Base-by-base conservation (phyloP, 1,140 invertebrate species). In the Rhyzopertha dominica region DNA sequence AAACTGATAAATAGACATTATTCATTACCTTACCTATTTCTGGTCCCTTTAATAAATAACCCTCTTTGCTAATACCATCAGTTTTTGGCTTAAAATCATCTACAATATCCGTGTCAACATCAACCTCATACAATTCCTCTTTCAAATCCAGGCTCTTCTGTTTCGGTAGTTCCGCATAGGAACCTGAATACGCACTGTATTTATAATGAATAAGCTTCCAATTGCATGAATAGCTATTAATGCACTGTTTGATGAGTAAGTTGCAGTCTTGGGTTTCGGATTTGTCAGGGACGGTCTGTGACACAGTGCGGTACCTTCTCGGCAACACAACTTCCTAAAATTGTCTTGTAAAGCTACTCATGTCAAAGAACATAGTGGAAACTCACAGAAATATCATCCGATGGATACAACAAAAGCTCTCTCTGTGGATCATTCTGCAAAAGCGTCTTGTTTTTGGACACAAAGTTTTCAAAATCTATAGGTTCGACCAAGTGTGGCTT, bases 371-470 rank as follows among this genome's bases (percentile, higher is more conserved):
- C 5, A 4, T 17, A 35, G 10, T 26, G 23, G 24, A 25, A 51
- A 81, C 85, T 84, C 75, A 92, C 89, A 28, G 84, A 85, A 57
- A 95, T 82, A 78, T 95, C 92, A 75, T 96, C 91, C 36, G 81
- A 72, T 14, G 92, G 91, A 73, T 92, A 95, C 13, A 93, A 72
- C 19, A 95, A 70, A 53, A 95, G 76, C 61, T 95, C 90, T 59
- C 90, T 68, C 49, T 94, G 84, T 19, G 90, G 86, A 74, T 95
- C 91, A 84, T 95, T 95, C 70, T 94, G 81, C 51, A 95, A 72
- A 28, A 93, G 69, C 30, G 88, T 90, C 77, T 90, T 90, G 70
- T 94, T 91, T 71, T 93, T 90, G 44, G 82, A 70, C 51, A 93
- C 79, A 72, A 89, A 92, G 53, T 77, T 82, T 71, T 95, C 91